phyloP scores from a whole-genome alignment of 2,113 vertebrate genomes.

The Actenoides lindsayi region DNA sequence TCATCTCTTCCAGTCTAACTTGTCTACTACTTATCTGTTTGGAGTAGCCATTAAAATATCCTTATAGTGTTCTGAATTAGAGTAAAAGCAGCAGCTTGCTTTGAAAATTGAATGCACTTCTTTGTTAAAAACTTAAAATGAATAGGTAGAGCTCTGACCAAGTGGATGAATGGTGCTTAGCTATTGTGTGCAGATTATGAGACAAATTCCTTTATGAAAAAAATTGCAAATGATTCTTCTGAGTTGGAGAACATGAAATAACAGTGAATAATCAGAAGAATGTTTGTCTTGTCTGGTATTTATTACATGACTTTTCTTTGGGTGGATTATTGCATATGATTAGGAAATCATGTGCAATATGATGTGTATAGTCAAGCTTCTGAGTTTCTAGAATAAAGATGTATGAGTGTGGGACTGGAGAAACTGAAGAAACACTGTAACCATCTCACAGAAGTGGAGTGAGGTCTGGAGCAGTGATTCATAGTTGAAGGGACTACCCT shows the following conservation, averaged over 20 bases:
- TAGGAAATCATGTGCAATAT: not conserved
- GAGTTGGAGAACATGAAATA: not conserved
- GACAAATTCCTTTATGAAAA: not conserved
- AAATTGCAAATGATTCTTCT: not conserved
- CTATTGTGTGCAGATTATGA: not conserved
- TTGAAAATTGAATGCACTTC: not conserved
- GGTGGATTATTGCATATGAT: not conserved
- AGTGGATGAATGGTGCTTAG: not conserved
- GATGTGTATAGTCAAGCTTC: not conserved
- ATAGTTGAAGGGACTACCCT: not conserved
- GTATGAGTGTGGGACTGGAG: not conserved
- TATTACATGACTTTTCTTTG: not conserved
- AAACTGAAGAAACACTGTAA: not conserved
- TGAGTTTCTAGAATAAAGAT: not conserved
- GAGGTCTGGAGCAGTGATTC: not conserved
- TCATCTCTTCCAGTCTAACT: not conserved
- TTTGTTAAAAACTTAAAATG: not conserved
- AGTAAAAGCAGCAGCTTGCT: not conserved
- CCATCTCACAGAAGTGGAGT: not conserved
- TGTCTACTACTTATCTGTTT: not conserved
- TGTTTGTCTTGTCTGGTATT: not conserved
- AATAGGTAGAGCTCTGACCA: not conserved
- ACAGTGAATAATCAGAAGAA: not conserved
- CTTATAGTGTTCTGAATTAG: not conserved
- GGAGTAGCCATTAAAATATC: not conserved